These are phyloP conservation scores for Eilema caniola DNA, from an alignment of 2,888 invertebrate species.

Conservation along the genomic window DNA sequence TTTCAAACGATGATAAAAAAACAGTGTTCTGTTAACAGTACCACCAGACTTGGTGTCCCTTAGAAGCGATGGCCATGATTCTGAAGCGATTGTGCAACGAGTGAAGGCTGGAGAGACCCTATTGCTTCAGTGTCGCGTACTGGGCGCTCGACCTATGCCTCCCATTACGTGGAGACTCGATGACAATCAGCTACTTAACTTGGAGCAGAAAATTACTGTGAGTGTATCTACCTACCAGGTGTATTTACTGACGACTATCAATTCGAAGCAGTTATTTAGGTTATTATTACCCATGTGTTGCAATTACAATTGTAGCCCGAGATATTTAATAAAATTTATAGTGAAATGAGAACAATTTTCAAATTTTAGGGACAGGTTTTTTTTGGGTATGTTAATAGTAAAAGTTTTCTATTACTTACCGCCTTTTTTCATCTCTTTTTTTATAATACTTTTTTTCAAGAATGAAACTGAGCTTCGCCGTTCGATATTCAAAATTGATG, in stretches of 20 bases:
- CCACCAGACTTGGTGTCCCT: constrained; percentile 76
- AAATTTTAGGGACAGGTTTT: too few relatives aligned
- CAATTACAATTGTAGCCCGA: too few relatives aligned
- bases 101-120: constrained; percentile 67
- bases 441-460: too few relatives aligned
- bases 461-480: too few relatives aligned
- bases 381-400: too few relatives aligned
- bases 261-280: not conserved
- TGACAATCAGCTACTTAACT: constrained; percentile 63
- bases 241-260: not conserved
- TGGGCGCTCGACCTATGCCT: constrained; percentile 77
- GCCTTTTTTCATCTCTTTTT: too few relatives aligned
- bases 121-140: constrained; percentile 74
- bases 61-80: constrained; percentile 53
- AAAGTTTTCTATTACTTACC: too few relatives aligned
- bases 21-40: constrained; percentile 55
- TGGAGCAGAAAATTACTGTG: constrained; percentile 74
- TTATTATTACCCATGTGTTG: too few relatives aligned
- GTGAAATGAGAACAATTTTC: too few relatives aligned
- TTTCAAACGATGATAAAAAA: not conserved
- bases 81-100: constrained; percentile 53
- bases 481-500: too few relatives aligned
- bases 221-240: constrained; percentile 31
- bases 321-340: too few relatives aligned
- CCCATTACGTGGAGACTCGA: constrained; percentile 69